phyloP scores from a whole-genome alignment of 2,888 invertebrate species.

The Leptothorax acervorum region DNA sequence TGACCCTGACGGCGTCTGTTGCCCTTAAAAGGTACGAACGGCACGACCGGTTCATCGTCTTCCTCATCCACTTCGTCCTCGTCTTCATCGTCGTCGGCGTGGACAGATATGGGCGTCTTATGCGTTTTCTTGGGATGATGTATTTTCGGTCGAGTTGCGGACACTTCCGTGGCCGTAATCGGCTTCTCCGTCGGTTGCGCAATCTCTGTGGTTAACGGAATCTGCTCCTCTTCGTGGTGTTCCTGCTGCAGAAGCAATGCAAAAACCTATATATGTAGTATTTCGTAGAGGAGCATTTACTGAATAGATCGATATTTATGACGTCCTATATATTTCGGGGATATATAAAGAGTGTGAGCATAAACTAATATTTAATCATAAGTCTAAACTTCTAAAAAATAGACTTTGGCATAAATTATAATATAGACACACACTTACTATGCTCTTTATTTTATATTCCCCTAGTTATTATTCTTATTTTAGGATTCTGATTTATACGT shows the following conservation, averaged over 20 bases:
- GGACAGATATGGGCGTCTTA: slow-evolving; percentile 73
- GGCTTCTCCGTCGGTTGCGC: slow-evolving; percentile 69
- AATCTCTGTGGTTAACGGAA: slow-evolving; percentile 55
- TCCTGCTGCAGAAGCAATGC: slow-evolving; percentile 38
- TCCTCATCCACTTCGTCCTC: slow-evolving; percentile 86
- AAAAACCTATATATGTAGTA: background rate
- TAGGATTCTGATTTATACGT: background rate
- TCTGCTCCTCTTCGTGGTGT: slow-evolving; percentile 57
- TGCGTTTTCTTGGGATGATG: slow-evolving; percentile 76
- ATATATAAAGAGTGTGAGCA: background rate
- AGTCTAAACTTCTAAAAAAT: background rate
- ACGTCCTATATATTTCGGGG: background rate
- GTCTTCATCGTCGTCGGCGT: slow-evolving; percentile 80
- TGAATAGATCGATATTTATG: background rate
- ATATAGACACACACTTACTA: background rate
- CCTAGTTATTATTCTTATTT: background rate
- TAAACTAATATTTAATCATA: background rate
- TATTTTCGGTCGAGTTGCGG: slow-evolving; percentile 69
- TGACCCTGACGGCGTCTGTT: slow-evolving; percentile 83
- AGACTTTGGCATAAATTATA: background rate
- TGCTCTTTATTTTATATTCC: background rate
- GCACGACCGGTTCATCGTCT: slow-evolving; percentile 75
- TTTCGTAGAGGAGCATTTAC: background rate
- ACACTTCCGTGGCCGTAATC: slow-evolving; percentile 51
- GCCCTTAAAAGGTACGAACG: slow-evolving; percentile 76